Conservation (phyloP, 2,113 vertebrate genomes). For the Trochalopteron elliotii region DNA sequence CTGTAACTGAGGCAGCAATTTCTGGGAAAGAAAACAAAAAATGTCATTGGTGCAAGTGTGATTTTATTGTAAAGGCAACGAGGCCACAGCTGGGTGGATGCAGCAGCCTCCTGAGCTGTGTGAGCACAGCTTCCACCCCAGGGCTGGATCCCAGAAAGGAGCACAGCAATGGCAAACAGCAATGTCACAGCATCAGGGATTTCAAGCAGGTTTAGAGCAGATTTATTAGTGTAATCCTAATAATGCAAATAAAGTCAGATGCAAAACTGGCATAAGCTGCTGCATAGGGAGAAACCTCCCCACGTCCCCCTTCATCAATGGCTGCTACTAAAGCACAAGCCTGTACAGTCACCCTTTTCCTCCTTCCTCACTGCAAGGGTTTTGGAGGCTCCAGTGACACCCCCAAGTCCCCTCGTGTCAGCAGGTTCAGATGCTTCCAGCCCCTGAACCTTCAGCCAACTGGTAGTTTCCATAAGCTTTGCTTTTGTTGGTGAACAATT, state of each 20-base stretch:
- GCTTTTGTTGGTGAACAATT: not conserved
- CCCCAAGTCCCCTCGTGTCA: not conserved
- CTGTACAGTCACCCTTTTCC: not conserved
- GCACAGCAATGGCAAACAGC: rapidly evolving
- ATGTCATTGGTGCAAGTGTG: not conserved
- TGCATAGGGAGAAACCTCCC: not conserved
- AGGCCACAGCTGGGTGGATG: not conserved
- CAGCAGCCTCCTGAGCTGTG: not conserved
- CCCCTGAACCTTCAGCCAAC: not conserved
- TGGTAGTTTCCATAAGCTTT: not conserved
- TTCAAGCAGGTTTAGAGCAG: not conserved
- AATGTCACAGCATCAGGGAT: not conserved
- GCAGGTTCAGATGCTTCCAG: not conserved
- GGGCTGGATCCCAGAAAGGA: not conserved
- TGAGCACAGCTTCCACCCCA: not conserved
- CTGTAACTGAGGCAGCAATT: not conserved
- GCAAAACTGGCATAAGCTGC: not conserved
- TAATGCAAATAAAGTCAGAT: not conserved
- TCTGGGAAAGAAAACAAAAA: not conserved
- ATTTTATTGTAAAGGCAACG: not conserved
- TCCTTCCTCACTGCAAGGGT: not conserved
- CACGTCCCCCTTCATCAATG: rapidly evolving
- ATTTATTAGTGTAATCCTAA: slow-evolving; percentile 1
- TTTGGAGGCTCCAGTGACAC: not conserved
- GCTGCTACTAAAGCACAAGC: not conserved